Base-by-base conservation (phyloP, 2,113 vertebrate genomes). In the Polypterus bichir region DNA sequence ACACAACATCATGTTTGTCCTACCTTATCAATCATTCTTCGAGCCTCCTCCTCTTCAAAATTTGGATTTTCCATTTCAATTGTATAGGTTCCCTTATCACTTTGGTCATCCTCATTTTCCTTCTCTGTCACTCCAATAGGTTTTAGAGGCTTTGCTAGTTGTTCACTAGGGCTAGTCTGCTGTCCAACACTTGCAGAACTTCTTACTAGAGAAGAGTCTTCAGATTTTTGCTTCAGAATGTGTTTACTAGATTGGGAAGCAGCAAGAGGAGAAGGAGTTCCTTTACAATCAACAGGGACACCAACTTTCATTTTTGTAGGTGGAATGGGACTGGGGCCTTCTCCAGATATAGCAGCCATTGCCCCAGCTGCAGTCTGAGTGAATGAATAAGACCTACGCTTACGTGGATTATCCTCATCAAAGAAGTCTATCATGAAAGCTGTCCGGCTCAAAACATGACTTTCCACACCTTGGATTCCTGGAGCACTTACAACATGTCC, bases 11-110 rank as follows among this genome's bases (percentile, higher is more conserved):
- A 27, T 27, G 27, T 27, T 27, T 27, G 54, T 59, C 77, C 71
- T 85, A 97, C 95, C 93, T 95, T 94, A 76, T 98, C 93, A 71
- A 97, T 98, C 93, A 95, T 93, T 72, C 89, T 91, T 49, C 94
- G 83, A 64, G 92, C 94, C 86, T 96, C 92, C 78, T 91, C 83
- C 73, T 97, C 93, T 74, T 97, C 94, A 60, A 88, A 77, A 77
- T 92, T 94, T 63, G 79, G 88, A 73, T 91, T 94, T 80, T 99
- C 95, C 85, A 95, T 76, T 72, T 98, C 94, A 54, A 97, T 96
- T 65, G 93, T 94, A 71, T 97, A 97, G 67, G 94, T 95, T 64
- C 92, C 94, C 81, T 94, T 97, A 74, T 96, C 92, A 62, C 92
- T 97, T 74, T 92, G 91, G 70, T 97, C 90, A 62, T 97, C 93